Percentiles rank a stretch among this genome's conserved stretches.
Evolutionary conservation across 2,888 invertebrate species (phyloP).

Genomic region (Ernsta delagoae): DNA sequence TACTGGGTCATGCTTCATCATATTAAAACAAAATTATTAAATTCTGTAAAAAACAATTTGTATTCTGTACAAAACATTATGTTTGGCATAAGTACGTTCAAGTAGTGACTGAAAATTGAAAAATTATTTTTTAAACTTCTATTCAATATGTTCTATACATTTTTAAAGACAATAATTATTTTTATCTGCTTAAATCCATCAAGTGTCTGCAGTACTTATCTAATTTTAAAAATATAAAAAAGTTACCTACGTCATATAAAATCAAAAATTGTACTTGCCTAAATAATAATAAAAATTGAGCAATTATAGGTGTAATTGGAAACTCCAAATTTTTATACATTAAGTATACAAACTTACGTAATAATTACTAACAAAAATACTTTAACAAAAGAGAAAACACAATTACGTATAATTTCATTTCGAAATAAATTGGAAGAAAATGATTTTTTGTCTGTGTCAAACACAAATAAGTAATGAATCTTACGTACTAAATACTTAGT

Average conservation of each 20-base stretch:
- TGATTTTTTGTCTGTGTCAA: neutral
- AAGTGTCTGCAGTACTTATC: too few species aligned
- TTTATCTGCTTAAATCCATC: too few species aligned
- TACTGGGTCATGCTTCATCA: too few species aligned
- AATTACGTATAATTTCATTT: neutral
- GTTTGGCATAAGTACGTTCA: too few species aligned
- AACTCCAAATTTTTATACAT: neutral
- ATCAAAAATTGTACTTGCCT: neutral
- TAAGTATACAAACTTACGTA: neutral
- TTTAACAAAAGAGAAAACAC: neutral
- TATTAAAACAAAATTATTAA: too few species aligned
- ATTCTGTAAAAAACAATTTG: too few species aligned
- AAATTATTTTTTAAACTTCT: too few species aligned
- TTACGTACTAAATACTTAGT: neutral
- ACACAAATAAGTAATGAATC: neutral
- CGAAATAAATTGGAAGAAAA: neutral
- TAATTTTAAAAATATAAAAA: neutral
- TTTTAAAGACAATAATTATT: too few species aligned
- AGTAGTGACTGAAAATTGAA: too few species aligned
- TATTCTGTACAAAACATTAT: too few species aligned
- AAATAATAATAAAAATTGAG: slow-evolving; percentile 57
- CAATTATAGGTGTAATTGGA: slow-evolving; percentile 66
- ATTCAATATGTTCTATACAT: too few species aligned
- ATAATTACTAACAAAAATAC: neutral
- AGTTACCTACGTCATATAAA: neutral